Base-by-base conservation (phyloP, 2,113 vertebrate genomes). In the Ageneiosus marmoratus region DNA sequence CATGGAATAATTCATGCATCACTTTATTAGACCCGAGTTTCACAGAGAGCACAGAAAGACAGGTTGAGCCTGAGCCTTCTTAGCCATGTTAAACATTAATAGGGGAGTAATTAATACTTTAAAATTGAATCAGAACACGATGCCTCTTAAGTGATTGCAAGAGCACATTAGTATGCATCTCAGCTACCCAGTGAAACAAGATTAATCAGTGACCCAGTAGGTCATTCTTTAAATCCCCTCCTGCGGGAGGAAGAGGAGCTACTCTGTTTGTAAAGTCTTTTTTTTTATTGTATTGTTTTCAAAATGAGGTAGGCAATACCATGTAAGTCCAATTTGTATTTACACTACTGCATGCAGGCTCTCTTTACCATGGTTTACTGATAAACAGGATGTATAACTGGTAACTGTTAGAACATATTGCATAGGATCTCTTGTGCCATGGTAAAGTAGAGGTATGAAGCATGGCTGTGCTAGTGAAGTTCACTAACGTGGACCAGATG, bases 281-380 rank as follows among this genome's bases (percentile, higher is more conserved):
- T 84, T 87, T 89, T 80, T 70, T 29, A 90, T 90, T 89, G 77
- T 76, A 84, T 85, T 81, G 67, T 76, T 85, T 87, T 89, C 41
- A 24, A n/a, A 89, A 83, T 87, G 77, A 84, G 75, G 58, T 58
- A 51, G 67, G 78, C 34, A 15, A 77, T 37, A 18, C 70, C 75
- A 73, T 63, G 46, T 48, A 50, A 75, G n/a, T 22, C 27, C 37
- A 55, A 34, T 62, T 62, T 6, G 27, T 29, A 7, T 63, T 63
- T 32, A 32, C 0, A 24, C 5, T 16, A 5, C 27, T 63, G 60
- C 60, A 32, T 6, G n/a, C 1, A 12, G 12, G n/a, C 10, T 60
- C 56, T 13, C 3, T 27, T 60, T 60, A 27, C 4, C 53, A 20
- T 6, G 51, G 51, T 56, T 24, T 22, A 24, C 24, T n/a, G 56